A percentile compares a stretch with the other conserved stretches of the same genome.
phyloP scores from a whole-genome alignment of 2,113 vertebrate genomes.

The Globicephala melas region DNA sequence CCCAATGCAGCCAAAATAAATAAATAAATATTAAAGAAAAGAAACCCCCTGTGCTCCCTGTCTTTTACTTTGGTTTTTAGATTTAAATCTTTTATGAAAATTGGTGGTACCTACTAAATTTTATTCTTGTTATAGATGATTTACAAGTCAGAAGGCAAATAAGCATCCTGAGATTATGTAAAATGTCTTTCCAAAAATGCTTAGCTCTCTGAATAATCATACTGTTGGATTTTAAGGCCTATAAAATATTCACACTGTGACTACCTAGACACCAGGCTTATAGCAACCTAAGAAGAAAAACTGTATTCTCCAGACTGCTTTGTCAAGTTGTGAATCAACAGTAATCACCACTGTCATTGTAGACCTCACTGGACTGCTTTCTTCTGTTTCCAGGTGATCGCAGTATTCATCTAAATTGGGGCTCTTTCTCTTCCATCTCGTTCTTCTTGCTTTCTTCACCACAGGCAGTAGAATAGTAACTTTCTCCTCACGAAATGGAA shows the following conservation, averaged over 20 bases:
- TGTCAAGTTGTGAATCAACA: not conserved
- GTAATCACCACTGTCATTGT: not conserved
- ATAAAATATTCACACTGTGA: not conserved
- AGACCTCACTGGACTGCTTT: not conserved
- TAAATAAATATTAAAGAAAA: no score
- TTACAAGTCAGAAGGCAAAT: not conserved
- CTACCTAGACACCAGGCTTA: not conserved
- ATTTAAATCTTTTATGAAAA: not conserved
- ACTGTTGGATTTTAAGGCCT: conserved; percentile 13
- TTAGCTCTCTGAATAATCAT: conserved; percentile 29
- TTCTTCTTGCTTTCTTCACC: not conserved
- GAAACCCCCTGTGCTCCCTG: not conserved
- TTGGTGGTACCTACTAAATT: not conserved
- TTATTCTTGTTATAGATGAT: conserved; percentile 3
- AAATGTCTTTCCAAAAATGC: not conserved
- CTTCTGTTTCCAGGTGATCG: not conserved
- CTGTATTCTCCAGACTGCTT: not conserved
- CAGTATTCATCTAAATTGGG: not conserved
- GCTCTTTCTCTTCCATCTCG: not conserved
- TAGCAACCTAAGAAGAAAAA: not conserved
- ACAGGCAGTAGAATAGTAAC: not conserved
- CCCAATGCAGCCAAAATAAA: no score
- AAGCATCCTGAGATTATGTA: not conserved
- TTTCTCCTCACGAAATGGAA: not conserved
- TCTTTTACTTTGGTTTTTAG: conserved; percentile 26